Conservation (phyloP, 2,113 vertebrate species). For the Daboia siamensis region DNA sequence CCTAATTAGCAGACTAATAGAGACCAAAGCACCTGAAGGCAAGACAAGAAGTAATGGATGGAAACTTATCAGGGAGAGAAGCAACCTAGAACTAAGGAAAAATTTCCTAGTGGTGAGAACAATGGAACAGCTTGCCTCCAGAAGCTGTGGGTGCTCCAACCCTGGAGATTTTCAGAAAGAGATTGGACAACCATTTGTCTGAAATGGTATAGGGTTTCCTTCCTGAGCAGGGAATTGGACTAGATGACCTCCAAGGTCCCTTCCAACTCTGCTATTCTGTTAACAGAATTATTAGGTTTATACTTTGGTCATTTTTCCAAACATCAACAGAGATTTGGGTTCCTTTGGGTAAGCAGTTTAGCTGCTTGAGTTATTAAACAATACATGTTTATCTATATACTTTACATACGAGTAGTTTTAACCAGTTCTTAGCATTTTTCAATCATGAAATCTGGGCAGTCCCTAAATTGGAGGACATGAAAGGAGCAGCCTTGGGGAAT, state of each 20-base stretch:
- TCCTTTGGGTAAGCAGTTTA: neutral
- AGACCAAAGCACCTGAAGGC: no score
- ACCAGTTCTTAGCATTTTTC: neutral
- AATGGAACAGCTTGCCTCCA: no score
- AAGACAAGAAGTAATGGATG: no score
- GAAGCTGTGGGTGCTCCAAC: no score
- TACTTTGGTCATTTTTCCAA: neutral
- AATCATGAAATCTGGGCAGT: neutral
- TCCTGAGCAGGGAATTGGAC: no score
- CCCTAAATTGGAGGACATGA: neutral
- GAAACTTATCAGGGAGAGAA: no score
- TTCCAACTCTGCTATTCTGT: neutral
- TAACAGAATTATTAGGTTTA: neutral
- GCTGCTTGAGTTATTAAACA: neutral
- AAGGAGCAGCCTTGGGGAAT: no score
- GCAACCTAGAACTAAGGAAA: neutral
- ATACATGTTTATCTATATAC: neutral
- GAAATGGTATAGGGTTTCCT: no score
- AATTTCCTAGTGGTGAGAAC: no score
- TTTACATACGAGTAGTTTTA: neutral
- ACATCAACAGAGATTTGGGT: neutral
- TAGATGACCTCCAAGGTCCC: neutral
- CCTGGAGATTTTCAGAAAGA: no score
- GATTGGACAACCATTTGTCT: no score
- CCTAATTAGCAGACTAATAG: no score